Evolutionary conservation across 2,113 vertebrate species (phyloP), one percentile per base, ranked within the genome.

Genomic region (Indicator maculatus): DNA sequence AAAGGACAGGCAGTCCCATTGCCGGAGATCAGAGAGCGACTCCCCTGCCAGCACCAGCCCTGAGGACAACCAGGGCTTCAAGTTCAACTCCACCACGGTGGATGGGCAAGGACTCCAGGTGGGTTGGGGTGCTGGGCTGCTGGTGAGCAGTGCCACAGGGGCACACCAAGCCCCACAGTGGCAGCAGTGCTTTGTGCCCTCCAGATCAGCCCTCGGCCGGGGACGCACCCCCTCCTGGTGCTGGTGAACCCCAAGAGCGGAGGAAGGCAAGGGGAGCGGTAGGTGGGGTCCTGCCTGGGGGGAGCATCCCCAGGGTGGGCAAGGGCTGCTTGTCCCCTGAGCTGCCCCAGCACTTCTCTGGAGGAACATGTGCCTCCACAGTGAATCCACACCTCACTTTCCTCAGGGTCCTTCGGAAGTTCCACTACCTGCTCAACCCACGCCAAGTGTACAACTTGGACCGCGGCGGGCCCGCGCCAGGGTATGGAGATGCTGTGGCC

Each of bases 201-300:
- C 30, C 97, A 99, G 99, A 98, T 99, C 98, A 99, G 96, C 66
- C 98, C 99, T 15, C 97, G 97, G 44, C 98, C 98, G 0, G 99
- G 99, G 24, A 99, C 98, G 1, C 99, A 99, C 61, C 99, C 99
- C 0, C 98, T 99, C 20, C 98, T 99, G 55, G 98, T 99, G 80
- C 97, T 99, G 64, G 99, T 99, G 94, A 99, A 99, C 91, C 99
- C 98, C 60, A 99, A 99, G 95, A 99, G 99, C 7, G 99, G 99
- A 93, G 99, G 99, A 61, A 97, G 98, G 91, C 99, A 99, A 97
- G 99, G 99, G 81, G 98, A 99, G 96, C 96, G 98, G 99, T 99
- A 97, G 60, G 96, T 96, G 89, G 53, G 64, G 39, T 63, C 58
- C 73, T 61, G 47, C 50, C 30, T 0, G 1, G 23, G 53, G n/a